These are phyloP conservation scores for Odontamblyopus rebecca DNA, from an alignment of 2,797 vertebrate species.

Conservation along the genomic window DNA sequence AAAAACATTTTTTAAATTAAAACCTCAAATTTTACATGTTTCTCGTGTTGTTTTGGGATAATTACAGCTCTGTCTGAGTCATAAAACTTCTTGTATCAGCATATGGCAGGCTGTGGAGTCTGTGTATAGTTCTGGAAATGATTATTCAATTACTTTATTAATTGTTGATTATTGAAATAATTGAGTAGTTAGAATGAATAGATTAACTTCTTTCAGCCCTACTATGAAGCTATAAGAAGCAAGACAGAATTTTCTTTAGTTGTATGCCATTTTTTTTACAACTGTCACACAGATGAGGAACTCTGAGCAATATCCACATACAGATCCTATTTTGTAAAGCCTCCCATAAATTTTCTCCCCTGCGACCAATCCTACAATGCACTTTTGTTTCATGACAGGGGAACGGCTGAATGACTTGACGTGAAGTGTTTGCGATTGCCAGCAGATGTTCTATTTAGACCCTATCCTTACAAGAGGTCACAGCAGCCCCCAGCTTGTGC, in stretches of 20 bases:
- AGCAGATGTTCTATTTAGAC: constrained; percentile 23
- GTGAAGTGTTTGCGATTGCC: constrained; percentile 17
- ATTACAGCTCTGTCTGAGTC: no score
- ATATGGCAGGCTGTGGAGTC: no score
- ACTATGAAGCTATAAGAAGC: not conserved
- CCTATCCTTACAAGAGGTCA: constrained; percentile 52
- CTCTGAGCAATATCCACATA: not conserved
- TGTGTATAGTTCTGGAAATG: no score
- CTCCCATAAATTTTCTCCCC: not conserved
- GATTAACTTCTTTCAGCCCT: no score
- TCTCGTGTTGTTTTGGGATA: no score
- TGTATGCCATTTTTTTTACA: not conserved
- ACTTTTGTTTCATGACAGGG: not conserved
- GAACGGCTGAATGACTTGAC: constrained; percentile 43
- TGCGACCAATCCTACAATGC: not conserved
- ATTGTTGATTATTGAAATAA: no score
- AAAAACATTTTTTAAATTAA: no score
- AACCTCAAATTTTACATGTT: no score
- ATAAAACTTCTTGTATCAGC: no score
- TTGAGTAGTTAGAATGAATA: no score
- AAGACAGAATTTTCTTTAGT: not conserved
- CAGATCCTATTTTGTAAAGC: not conserved
- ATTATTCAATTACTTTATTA: no score
- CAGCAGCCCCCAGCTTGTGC: constrained; percentile 16
- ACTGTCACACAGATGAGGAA: not conserved